These are phyloP conservation scores for Peromyscus aztecus DNA, from an alignment of 2,797 vertebrate species.

Conservation along the genomic window DNA sequence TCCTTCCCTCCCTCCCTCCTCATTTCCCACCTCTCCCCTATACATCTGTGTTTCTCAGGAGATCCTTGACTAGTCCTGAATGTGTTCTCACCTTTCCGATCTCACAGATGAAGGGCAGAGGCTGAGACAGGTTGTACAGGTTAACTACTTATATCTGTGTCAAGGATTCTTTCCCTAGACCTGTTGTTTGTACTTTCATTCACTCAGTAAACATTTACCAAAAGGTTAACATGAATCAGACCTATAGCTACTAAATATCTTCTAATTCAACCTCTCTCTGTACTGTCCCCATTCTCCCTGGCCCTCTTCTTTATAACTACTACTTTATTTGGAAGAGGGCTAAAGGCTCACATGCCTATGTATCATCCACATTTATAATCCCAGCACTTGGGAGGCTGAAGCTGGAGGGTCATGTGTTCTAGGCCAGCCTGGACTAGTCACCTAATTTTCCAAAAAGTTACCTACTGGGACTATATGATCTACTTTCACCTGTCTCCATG, in stretches of 20 bases:
- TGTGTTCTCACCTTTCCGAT: not conserved
- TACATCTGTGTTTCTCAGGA: slow-evolving; percentile 32
- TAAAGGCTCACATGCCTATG: not conserved
- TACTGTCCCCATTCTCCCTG: not conserved
- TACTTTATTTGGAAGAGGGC: not conserved
- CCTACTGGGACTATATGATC: not conserved
- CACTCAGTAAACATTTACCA: not conserved
- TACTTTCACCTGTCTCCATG: not conserved
- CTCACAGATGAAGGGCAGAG: slow-evolving; percentile 24
- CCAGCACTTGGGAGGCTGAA: not conserved
- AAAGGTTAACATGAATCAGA: not conserved
- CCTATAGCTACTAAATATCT: slow-evolving; percentile 1
- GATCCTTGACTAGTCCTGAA: not conserved
- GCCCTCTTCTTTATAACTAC: not conserved
- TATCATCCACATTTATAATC: not conserved
- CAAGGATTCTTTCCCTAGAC: not conserved
- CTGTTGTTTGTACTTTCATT: not conserved
- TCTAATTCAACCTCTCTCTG: not conserved
- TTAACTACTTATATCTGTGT: not conserved
- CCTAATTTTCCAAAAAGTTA: not conserved
- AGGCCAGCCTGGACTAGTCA: not conserved
- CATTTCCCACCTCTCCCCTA: not conserved
- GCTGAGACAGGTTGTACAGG: not conserved
- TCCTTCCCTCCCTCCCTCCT: not conserved
- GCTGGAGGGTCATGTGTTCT: too few species aligned